Conservation (phyloP, 2,888 invertebrate species). For the Cepaea hortensis region DNA sequence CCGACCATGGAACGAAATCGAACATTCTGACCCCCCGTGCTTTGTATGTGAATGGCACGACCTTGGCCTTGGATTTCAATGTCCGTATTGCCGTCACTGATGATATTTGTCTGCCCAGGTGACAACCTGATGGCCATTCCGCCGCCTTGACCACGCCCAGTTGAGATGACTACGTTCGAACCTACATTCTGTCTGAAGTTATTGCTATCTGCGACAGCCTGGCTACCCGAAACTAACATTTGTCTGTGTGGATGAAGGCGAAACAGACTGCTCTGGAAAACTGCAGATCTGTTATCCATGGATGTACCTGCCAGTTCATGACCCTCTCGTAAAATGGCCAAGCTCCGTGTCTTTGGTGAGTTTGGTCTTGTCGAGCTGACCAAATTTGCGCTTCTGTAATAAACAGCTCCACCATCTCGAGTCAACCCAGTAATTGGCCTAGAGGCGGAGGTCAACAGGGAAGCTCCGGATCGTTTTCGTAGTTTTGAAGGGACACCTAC, state of each 20-base stretch:
- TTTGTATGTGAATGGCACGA: conserved; percentile 37
- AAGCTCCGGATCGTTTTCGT: not conserved
- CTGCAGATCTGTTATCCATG: not conserved
- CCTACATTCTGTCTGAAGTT: not conserved
- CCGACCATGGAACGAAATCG: conserved; percentile 19
- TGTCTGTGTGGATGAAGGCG: conserved; percentile 29
- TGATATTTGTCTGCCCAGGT: conserved; percentile 43
- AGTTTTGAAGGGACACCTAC: conserved; percentile 42
- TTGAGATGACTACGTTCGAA: not conserved
- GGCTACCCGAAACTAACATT: conserved; percentile 8
- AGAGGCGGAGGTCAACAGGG: not conserved
- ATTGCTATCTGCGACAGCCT: not conserved
- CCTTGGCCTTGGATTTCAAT: conserved; percentile 26
- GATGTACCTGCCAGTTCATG: conserved; percentile 37
- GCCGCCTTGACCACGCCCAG: not conserved
- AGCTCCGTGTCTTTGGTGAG: conserved; percentile 24
- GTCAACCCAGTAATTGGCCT: not conserved
- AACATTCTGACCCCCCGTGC: conserved; percentile 37
- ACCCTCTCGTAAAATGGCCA: conserved; percentile 42
- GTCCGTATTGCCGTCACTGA: conserved; percentile 17
- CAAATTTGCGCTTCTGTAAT: conserved; percentile 8
- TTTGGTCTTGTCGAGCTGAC: not conserved
- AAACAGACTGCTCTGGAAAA: not conserved
- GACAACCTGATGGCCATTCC: conserved; percentile 34
- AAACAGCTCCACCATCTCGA: not conserved